Base-by-base conservation (phyloP, 2,888 invertebrate genomes). In the Molorchus minor region DNA sequence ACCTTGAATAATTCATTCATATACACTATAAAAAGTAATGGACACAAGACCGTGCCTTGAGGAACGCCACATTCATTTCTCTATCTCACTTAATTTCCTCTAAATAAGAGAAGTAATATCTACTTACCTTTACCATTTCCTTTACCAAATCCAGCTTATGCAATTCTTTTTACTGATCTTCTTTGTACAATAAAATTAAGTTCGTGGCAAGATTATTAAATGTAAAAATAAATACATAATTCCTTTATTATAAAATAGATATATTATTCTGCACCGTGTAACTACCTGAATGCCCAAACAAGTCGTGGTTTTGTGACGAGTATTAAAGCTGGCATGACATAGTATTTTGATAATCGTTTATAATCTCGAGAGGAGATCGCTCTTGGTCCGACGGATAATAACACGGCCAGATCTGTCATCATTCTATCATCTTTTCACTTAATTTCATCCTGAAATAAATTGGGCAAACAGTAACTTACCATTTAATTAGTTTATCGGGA, bases 331-430 rank as follows among this genome's bases (percentile, higher is more conserved):
- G 74, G 74, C 74, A 71, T 75, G 74, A 75, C 73, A 69, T 72
- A 75, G 74, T 75, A 75, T 74, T 75, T 74, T 71, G 73, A 72
- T 75, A 75, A 75, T 75, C 72, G 71, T 67, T 72, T 65, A 71
- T 72, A 72, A 71, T 69, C 68, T 67, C 58, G 60, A 60, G 63
- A 60, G 33, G 10, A 62, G 67, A 64, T 62, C 57, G 60, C 61
- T 65, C 68, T 68, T 64, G 65, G 62, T 62, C 64, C 53, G 64
- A 38, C 61, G 65, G 60, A 58, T 62, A 61, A 65, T 64, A 63
- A 68, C 64, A 62, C 62, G 69, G 57, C 59, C 63, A 16, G 52
- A 69, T 67, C 70, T 71, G 71, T 73, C 73, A 70, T 65, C 71
- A 65, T 71, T 73, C 69, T 67, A 61, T 74, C 72, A 75, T 71